Conservation (phyloP, 1,140 invertebrate genomes). For the Wiebesia pumilae region DNA sequence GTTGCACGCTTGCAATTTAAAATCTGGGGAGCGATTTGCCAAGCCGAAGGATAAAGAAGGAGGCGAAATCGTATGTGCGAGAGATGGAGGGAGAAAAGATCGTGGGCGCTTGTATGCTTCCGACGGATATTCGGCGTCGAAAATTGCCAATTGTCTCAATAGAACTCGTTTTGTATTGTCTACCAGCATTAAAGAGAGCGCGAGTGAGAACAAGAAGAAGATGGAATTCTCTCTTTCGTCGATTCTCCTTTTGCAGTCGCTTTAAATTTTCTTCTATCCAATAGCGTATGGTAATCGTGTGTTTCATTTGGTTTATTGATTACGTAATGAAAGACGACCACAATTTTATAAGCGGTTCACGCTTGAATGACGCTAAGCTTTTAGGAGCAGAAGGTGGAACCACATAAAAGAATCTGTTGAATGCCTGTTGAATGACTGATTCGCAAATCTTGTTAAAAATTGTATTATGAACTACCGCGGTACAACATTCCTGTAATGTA, state of each 20-base stretch:
- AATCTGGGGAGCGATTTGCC: constrained; percentile 63
- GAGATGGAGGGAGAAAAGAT: constrained; percentile 40
- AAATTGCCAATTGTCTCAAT: constrained; percentile 71
- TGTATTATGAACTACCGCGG: neutral
- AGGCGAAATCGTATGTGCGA: neutral
- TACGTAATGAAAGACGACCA: constrained; percentile 13
- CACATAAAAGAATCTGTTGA: neutral
- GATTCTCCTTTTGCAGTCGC: neutral
- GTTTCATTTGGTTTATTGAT: constrained; percentile 7
- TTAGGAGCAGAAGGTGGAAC: neutral
- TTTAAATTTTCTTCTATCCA: constrained; percentile 20
- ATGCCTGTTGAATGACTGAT: neutral
- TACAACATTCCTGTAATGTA: too few species aligned
- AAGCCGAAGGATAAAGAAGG: constrained; percentile 34
- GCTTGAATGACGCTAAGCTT: neutral
- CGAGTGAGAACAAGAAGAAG: neutral
- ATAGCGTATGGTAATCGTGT: neutral
- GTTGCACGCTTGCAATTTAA: constrained; percentile 65
- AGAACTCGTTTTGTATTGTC: constrained; percentile 65
- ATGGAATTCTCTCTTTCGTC: neutral
- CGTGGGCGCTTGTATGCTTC: constrained; percentile 67
- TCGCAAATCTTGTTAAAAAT: neutral
- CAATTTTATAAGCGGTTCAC: constrained; percentile 13
- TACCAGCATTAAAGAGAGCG: constrained; percentile 3
- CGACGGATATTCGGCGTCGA: constrained; percentile 70